A percentile compares a stretch with the other conserved stretches of the same genome.
phyloP scores from a whole-genome alignment of 2,797 vertebrate species.

The Gymnodraco acuticeps region DNA sequence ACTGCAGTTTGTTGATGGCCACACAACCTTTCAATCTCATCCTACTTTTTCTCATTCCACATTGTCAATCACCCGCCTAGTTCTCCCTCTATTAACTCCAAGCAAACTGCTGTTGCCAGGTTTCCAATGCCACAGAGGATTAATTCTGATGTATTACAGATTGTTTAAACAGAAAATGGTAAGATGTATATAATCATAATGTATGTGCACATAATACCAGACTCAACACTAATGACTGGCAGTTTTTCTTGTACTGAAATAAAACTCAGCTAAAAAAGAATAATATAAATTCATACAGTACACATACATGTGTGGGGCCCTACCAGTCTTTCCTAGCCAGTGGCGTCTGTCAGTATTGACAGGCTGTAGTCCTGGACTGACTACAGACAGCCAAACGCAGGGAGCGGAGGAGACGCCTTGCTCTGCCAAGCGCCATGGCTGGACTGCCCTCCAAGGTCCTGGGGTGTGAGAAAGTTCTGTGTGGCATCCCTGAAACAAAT shows the following conservation, averaged over 20 bases:
- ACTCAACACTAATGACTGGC: neutral
- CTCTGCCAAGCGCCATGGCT: slow-evolving; percentile 77
- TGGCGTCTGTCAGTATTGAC: slow-evolving; percentile 70
- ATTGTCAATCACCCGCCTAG: neutral
- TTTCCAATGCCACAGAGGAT: neutral
- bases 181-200: slow-evolving; percentile 9
- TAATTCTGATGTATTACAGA: neutral
- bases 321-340: slow-evolving; percentile 47
- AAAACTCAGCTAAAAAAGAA: slow-evolving; percentile 10
- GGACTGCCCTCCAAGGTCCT: slow-evolving; percentile 72
- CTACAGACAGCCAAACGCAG: slow-evolving; percentile 74
- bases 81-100: neutral
- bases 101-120: slow-evolving; percentile 10
- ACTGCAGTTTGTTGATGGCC: neutral
- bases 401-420: slow-evolving; percentile 61
- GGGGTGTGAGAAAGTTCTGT: slow-evolving; percentile 82
- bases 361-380: slow-evolving; percentile 77
- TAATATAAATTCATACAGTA: slow-evolving; percentile 10
- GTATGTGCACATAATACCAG: neutral
- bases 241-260: slow-evolving; percentile 1
- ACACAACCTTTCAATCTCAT: slow-evolving; percentile 7
- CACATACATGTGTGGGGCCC: slow-evolving; percentile 27
- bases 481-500: slow-evolving; percentile 66
- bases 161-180: slow-evolving; percentile 11
- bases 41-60: neutral